Conservation (phyloP, 2,797 vertebrate genomes). For the Leptodactylus fallax region DNA sequence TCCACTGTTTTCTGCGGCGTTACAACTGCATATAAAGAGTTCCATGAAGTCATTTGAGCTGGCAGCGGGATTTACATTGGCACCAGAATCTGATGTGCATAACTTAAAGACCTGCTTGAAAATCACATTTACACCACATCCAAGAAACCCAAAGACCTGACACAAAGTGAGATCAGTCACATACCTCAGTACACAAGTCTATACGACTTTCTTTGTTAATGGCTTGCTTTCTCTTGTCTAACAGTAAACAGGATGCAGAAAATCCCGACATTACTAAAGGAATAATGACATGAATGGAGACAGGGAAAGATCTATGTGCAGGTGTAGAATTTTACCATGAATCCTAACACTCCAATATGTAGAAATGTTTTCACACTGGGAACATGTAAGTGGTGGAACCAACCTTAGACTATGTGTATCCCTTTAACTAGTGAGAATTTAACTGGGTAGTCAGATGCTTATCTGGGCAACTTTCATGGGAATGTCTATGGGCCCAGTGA, state of each 20-base stretch:
- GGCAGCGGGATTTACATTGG: not conserved
- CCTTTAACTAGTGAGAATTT: too few species aligned
- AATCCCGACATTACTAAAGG: not conserved
- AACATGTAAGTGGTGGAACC: too few species aligned
- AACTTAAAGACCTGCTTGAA: not conserved
- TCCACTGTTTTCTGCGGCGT: constrained; percentile 1
- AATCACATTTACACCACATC: not conserved
- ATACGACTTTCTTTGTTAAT: too few species aligned
- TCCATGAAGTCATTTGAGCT: not conserved
- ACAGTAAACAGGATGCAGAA: not conserved
- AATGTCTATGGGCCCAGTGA: too few species aligned
- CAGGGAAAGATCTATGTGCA: not conserved
- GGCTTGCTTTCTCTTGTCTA: too few species aligned
- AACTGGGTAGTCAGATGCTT: too few species aligned
- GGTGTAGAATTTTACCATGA: not conserved
- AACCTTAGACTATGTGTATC: too few species aligned
- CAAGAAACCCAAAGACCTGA: not conserved
- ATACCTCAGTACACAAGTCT: not conserved
- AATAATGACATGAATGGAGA: not conserved
- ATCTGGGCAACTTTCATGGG: too few species aligned
- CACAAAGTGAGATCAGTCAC: not conserved
- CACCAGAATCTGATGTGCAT: not conserved
- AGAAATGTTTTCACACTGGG: too few species aligned
- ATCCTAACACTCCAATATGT: not conserved
- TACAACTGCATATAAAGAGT: not conserved